Percentiles rank a stretch among this genome's conserved stretches.
phyloP scores from a whole-genome alignment of 2,888 invertebrate species.

The Drosophila hamatofila region DNA sequence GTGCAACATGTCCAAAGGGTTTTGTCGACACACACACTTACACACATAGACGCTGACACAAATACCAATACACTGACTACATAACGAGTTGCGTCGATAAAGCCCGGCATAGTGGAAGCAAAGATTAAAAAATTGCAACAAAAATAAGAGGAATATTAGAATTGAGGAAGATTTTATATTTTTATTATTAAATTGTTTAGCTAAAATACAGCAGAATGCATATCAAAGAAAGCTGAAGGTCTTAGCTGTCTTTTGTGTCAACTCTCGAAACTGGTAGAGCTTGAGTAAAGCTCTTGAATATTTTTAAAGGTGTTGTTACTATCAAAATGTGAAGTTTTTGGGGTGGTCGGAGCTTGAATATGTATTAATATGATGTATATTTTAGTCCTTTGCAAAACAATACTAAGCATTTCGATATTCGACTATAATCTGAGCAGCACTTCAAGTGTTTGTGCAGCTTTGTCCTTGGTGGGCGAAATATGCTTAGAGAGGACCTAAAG shows the following conservation, averaged over 20 bases:
- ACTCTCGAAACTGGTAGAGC: background rate
- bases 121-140: background rate
- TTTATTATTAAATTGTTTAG: too few relatives aligned
- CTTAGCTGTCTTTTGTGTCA: background rate
- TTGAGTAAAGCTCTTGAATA: background rate
- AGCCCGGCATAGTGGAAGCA: constrained; percentile 16
- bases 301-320: background rate
- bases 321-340: background rate
- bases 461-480: background rate
- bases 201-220: too few relatives aligned
- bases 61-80: constrained; percentile 10
- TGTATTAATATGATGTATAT: background rate
- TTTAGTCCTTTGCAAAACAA: background rate
- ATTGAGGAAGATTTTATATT: background rate
- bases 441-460: background rate
- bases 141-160: background rate
- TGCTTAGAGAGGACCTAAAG: background rate
- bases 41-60: constrained; percentile 5
- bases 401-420: background rate
- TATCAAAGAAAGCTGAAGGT: too few relatives aligned
- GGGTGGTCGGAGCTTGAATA: background rate
- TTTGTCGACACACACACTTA: constrained; percentile 14
- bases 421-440: background rate
- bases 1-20: constrained; percentile 41
- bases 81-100: constrained; percentile 18